Base-by-base conservation (phyloP, 2,888 invertebrate genomes). In the Temnothorax rugatulus region DNA sequence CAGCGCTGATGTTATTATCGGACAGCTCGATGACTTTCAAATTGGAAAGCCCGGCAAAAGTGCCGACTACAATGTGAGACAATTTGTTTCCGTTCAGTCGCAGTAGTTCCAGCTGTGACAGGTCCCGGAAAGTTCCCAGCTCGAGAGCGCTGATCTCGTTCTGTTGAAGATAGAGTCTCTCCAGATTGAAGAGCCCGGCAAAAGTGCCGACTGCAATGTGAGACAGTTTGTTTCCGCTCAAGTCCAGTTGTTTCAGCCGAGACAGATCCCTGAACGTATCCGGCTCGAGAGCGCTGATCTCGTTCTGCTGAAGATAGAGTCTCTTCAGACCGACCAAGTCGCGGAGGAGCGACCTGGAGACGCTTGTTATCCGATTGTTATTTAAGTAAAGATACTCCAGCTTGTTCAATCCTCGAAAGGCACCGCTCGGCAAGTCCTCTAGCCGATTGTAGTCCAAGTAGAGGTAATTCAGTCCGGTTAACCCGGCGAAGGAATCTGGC, bases 371-470 rank as follows among this genome's bases (percentile, higher is more conserved):
- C 77, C 90, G 93, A 91, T 95, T 95, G 82, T 95, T 91, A 83
- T 94, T 94, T 61, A 95, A 87, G 88, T 94, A 95, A 8, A 95
- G 90, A 82, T 89, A 92, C 79, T 94, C 93, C 69, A 91, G 64
- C 18, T 94, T 93, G 52, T 87, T 89, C 76, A 95, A 89, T 74
- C 94, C 94, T 4, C 87, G 83, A 15, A 91, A 84, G 1, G 66
- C 57, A 0, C 94, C 95, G 75, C 93, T 93, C 63, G 91, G 91
- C 68, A 95, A 91, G 81, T 90, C 90, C 41, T 89, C 92, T 85
- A 95, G 90, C 73, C 91, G 93, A 91, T 95, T 95, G 84, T 94
- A 92, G 86, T 94, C 95, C 82, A 95, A 88, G 87, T 95, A 94
- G 8, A 95, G 91, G 66, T 91, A 93, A 84, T 92, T 92, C 66